A percentile compares a stretch with the other conserved stretches of the same genome.
These are phyloP conservation scores for Eupithecia subfuscata DNA, from an alignment of 2,888 invertebrate species.

Conservation along the genomic window DNA sequence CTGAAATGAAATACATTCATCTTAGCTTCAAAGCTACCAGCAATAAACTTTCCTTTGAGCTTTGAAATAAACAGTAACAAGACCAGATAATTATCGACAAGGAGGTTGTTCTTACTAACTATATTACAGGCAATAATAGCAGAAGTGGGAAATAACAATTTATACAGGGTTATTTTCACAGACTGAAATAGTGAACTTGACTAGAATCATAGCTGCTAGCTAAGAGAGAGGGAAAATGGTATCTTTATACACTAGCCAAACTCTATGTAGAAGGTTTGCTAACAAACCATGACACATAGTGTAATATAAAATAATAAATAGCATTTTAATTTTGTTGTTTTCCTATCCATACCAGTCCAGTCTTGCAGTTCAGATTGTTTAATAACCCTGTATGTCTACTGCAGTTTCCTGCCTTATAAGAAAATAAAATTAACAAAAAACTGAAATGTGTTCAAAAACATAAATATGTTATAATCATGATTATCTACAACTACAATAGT, in stretches of 20 bases:
- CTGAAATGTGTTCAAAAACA: slow-evolving; percentile 9
- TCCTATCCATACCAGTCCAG: background rate
- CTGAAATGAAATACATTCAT: slow-evolving; percentile 75
- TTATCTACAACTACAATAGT: slow-evolving; percentile 9
- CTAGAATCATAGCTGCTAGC: background rate
- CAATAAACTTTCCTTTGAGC: background rate
- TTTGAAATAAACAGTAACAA: background rate
- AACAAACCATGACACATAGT: too few species aligned
- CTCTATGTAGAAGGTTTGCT: too few species aligned
- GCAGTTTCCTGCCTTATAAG: background rate
- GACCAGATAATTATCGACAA: background rate
- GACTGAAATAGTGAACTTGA: background rate
- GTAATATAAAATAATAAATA: too few species aligned
- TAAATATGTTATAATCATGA: slow-evolving; percentile 10
- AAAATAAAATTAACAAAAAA: slow-evolving; percentile 2
- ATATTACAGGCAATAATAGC: background rate
- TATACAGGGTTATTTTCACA: slow-evolving; percentile 1
- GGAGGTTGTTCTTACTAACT: background rate
- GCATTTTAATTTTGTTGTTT: background rate
- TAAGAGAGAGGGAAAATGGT: background rate
- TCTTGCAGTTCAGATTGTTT: background rate
- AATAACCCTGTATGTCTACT: background rate
- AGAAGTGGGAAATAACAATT: slow-evolving; percentile 3
- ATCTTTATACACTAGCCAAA: background rate
- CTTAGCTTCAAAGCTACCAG: slow-evolving; percentile 12